These are phyloP conservation scores for Phaedon cochleariae DNA, from an alignment of 2,888 invertebrate genomes.

Conservation along the genomic window DNA sequence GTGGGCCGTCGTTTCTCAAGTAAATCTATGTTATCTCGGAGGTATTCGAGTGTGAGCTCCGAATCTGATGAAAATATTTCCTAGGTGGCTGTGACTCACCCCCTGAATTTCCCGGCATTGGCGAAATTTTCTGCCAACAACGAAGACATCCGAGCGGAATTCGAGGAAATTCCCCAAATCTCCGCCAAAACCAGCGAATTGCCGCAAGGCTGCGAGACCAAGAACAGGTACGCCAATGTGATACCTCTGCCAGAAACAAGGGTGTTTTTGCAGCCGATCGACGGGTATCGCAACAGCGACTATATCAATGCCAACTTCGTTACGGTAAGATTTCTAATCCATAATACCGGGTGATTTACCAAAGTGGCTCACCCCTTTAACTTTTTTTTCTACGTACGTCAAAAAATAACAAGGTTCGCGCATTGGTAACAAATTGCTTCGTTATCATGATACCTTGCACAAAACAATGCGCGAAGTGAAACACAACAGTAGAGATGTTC, in stretches of 20 bases:
- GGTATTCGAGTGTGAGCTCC: no score
- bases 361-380: no score
- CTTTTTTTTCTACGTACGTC: no score
- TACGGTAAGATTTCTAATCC: slow-evolving; percentile 66
- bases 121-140: slow-evolving; percentile 76
- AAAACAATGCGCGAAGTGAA: no score
- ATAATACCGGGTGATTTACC: no score
- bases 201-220: slow-evolving; percentile 86
- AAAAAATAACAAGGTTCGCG: no score
- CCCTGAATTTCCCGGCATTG: slow-evolving; percentile 80
- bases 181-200: slow-evolving; percentile 82
- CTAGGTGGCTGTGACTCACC: slow-evolving; percentile 73
- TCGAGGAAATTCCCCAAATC: slow-evolving; percentile 81
- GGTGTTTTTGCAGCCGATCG: slow-evolving; percentile 76
- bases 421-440: no score
- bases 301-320: slow-evolving; percentile 96
- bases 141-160: slow-evolving; percentile 82
- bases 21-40: no score
- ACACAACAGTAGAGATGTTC: no score
- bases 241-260: slow-evolving; percentile 91
- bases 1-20: no score
- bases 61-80: slow-evolving; percentile 39
- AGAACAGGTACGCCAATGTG: slow-evolving; percentile 94
- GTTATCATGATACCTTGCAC: no score
- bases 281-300: slow-evolving; percentile 81